Evolutionary conservation across 2,113 vertebrate species (phyloP).

Genomic region (Labrus mixtus): DNA sequence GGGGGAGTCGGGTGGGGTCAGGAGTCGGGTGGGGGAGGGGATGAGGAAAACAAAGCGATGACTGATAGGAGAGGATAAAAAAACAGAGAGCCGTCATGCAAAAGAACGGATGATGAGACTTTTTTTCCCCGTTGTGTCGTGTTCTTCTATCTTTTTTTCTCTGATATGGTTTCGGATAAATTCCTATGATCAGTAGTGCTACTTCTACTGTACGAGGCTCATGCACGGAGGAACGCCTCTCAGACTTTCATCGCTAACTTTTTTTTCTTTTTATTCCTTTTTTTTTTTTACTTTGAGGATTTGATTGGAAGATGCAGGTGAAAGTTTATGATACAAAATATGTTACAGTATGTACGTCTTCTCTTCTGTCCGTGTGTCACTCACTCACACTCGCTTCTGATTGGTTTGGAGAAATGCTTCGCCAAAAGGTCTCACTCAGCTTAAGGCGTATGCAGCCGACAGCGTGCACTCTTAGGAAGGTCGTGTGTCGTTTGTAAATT

Average conservation of each 20-base stretch:
- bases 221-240: slow-evolving; percentile 64
- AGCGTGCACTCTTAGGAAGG: background rate
- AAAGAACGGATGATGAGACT: slow-evolving; percentile 61
- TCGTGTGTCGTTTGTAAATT: background rate
- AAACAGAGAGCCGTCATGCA: slow-evolving; percentile 79
- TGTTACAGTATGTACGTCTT: slow-evolving; percentile 80
- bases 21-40: background rate
- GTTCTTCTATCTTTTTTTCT: slow-evolving; percentile 43
- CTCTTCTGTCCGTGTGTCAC: slow-evolving; percentile 19
- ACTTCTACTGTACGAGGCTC: slow-evolving; percentile 76
- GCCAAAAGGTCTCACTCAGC: background rate
- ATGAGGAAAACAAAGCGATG: slow-evolving; percentile 62
- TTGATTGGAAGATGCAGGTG: slow-evolving; percentile 82
- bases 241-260: slow-evolving; percentile 32
- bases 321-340: slow-evolving; percentile 86
- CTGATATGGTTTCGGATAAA: slow-evolving; percentile 49
- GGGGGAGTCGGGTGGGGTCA: no score
- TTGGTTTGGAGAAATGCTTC: slow-evolving; percentile 38
- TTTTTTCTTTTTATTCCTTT: slow-evolving; percentile 37
- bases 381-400: slow-evolving; percentile 20
- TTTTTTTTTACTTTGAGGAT: slow-evolving; percentile 47
- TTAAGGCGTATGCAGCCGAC: background rate
- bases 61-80: slow-evolving; percentile 43
- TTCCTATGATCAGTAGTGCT: slow-evolving; percentile 65
- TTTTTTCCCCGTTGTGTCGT: slow-evolving; percentile 39